These are phyloP conservation scores for Premnoplex brunnescens DNA, from an alignment of 2,797 vertebrate genomes.

Conservation along the genomic window DNA sequence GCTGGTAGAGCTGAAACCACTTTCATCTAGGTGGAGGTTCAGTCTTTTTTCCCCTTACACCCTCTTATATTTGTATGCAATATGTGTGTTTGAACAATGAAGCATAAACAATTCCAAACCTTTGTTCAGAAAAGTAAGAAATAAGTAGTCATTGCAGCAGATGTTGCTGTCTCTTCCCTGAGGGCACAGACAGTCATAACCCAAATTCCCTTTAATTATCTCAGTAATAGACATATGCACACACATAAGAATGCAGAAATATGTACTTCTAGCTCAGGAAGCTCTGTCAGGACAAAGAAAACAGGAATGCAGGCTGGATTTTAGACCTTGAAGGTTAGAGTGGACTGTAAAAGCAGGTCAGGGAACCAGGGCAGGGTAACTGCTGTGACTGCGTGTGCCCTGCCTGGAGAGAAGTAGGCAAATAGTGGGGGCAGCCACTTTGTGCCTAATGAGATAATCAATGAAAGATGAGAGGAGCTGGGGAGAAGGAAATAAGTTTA, in stretches of 20 bases:
- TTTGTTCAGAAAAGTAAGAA: conserved; percentile 49
- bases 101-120: conserved; percentile 46
- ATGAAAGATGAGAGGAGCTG: not conserved
- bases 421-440: accelerated
- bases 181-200: conserved; percentile 53
- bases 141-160: conserved; percentile 30
- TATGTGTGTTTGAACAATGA: conserved; percentile 30
- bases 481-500: not conserved
- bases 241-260: not conserved
- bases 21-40: conserved; percentile 72
- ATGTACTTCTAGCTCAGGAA: not conserved
- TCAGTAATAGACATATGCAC: not conserved
- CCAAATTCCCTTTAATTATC: conserved; percentile 35
- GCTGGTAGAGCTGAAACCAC: conserved; percentile 8
- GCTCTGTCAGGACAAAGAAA: not conserved
- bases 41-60: not conserved
- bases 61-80: conserved; percentile 49
- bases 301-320: not conserved
- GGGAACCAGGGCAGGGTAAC: not conserved
- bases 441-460: not conserved
- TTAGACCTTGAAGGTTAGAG: not conserved
- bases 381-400: accelerated
- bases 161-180: conserved; percentile 54
- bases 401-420: too few species aligned
- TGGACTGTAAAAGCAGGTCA: not conserved